phyloP scores from a whole-genome alignment of 2,888 invertebrate genomes.

The Drosophila pseudotakahashii region DNA sequence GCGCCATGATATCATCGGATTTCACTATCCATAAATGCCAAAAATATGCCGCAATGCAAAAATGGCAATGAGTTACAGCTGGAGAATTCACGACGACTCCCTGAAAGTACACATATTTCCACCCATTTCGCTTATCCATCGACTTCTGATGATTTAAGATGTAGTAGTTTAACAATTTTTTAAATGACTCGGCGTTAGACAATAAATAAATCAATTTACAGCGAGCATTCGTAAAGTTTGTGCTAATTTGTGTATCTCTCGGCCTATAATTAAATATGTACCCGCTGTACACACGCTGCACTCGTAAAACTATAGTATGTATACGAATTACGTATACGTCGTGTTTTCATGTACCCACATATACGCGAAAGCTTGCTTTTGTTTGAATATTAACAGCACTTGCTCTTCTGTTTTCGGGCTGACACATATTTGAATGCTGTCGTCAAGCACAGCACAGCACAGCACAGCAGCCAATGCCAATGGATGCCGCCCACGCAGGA shows the following conservation, averaged over 20 bases:
- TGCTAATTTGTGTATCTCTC: constrained; percentile 9
- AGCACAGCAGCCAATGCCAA: constrained; percentile 11
- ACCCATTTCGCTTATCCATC: neutral
- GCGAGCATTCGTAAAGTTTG: constrained; percentile 1
- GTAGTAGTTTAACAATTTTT: neutral
- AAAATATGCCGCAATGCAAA: constrained; percentile 1
- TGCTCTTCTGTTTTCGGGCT: constrained; percentile 11
- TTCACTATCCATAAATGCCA: constrained; percentile 4
- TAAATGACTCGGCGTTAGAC: neutral
- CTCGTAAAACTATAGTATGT: neutral
- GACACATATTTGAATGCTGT: constrained; percentile 33
- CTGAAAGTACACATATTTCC: neutral
- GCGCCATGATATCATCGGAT: constrained; percentile 12
- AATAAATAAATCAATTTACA: neutral
- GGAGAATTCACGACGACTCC: no score
- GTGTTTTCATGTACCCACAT: neutral
- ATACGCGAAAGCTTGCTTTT: constrained; percentile 11
- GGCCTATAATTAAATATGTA: constrained; percentile 7
- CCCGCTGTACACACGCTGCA: constrained; percentile 1
- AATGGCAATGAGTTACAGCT: no score
- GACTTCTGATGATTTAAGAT: neutral
- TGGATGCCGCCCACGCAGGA: constrained; percentile 22
- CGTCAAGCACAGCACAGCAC: constrained; percentile 22
- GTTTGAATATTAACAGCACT: constrained; percentile 18
- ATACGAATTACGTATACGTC: constrained; percentile 1